Evolutionary conservation across 2,888 invertebrate genomes (phyloP).

Genomic region (Cataglyphis cursor): DNA sequence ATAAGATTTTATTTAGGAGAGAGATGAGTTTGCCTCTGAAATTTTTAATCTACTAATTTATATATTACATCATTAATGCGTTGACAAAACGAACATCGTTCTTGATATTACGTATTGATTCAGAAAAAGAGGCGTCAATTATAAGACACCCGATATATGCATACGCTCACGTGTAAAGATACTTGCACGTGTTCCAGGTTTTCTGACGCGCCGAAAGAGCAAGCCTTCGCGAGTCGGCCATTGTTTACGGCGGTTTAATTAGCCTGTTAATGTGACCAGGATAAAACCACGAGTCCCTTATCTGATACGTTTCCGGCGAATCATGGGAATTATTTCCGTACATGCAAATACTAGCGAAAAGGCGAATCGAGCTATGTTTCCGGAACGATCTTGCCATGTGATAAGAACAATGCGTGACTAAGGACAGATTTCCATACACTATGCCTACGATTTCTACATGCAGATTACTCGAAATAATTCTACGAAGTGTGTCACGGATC

Average conservation of each 20-base stretch:
- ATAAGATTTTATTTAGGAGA: neutral
- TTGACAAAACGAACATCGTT: neutral
- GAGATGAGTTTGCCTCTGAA: neutral
- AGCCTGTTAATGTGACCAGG: conserved; percentile 72
- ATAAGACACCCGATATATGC: neutral
- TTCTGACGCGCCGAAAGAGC: conserved; percentile 62
- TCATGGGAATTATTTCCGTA: conserved; percentile 83
- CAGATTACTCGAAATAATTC: neutral
- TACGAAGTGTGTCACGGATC: neutral
- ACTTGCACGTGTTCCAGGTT: conserved; percentile 53
- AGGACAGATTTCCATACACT: conserved; percentile 56
- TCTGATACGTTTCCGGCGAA: conserved; percentile 78
- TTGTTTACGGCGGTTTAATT: conserved; percentile 77
- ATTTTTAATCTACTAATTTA: neutral
- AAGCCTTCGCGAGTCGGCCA: conserved; percentile 48
- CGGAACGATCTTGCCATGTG: conserved; percentile 78
- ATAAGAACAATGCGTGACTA: conserved; percentile 71
- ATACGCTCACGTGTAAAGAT: neutral
- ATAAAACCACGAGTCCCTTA: conserved; percentile 70
- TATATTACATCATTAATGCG: neutral
- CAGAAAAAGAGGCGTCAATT: neutral
- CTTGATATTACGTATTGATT: neutral
- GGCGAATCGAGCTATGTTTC: conserved; percentile 83
- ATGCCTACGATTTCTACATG: neutral
- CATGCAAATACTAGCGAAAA: conserved; percentile 84